These are phyloP conservation scores for Pseudomugil tenellus DNA, from an alignment of 2,797 vertebrate species.

Conservation along the genomic window DNA sequence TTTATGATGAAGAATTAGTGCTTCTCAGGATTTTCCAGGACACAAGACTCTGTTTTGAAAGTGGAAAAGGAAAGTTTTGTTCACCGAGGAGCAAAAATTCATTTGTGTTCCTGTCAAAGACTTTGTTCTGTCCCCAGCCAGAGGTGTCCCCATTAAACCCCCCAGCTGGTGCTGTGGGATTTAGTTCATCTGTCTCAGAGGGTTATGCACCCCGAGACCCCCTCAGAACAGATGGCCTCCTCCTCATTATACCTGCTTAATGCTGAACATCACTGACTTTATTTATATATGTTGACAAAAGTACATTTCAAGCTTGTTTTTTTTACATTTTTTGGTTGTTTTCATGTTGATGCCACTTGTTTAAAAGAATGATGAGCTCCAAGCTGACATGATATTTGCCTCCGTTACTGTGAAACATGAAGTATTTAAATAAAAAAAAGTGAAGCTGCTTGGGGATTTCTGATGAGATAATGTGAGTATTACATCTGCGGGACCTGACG, in stretches of 20 bases:
- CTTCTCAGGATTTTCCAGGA: slow-evolving; percentile 16
- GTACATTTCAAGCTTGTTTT: slow-evolving; percentile 66
- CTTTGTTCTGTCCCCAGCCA: slow-evolving; percentile 57
- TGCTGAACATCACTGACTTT: slow-evolving; percentile 34
- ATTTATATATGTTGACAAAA: slow-evolving; percentile 65
- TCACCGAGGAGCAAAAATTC: slow-evolving; percentile 31
- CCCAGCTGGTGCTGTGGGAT: slow-evolving; percentile 78
- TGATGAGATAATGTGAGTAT: slow-evolving; percentile 46
- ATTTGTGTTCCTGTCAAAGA: slow-evolving; percentile 62
- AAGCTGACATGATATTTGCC: neutral
- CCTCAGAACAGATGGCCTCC: slow-evolving; percentile 77
- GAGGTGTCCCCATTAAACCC: slow-evolving; percentile 72
- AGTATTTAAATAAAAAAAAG: slow-evolving; percentile 44
- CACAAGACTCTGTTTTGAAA: slow-evolving; percentile 6
- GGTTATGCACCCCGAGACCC: slow-evolving; percentile 50
- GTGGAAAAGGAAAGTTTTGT: slow-evolving; percentile 18
- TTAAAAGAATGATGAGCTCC: slow-evolving; percentile 22
- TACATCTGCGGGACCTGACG: slow-evolving; percentile 30
- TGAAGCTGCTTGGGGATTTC: slow-evolving; percentile 39
- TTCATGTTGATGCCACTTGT: neutral
- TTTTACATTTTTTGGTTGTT: slow-evolving; percentile 16
- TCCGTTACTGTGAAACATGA: slow-evolving; percentile 13
- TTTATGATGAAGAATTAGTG: neutral
- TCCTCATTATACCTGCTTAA: slow-evolving; percentile 26
- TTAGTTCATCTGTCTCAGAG: slow-evolving; percentile 77